Evolutionary conservation across 2,888 invertebrate species (phyloP), one percentile per base, ranked within the genome.

Genomic region (Xanthostigma xanthostigma): DNA sequence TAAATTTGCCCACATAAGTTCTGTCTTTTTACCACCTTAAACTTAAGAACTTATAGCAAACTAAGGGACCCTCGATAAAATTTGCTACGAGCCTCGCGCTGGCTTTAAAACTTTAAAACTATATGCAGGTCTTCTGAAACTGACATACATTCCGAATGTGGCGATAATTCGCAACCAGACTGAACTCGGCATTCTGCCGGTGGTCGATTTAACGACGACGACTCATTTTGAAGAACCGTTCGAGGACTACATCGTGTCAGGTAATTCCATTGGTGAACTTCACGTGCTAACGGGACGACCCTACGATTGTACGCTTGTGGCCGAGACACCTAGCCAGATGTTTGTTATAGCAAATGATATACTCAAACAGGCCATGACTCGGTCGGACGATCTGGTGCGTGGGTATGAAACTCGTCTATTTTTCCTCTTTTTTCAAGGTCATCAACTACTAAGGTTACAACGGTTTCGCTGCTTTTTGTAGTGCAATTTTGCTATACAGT

Each of bases 261-360:
- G 79, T 2, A 76, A 74, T 48, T 73, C 77, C 9, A 65, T 79
- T 14, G 79, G 79, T 0, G 78, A 79, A 36, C 60, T 78, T 36
- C 73, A 77, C 49, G 69, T 75, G 0, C 59, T 79, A 12, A 79
- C 78, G 1, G 70, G 69, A 35, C 68, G 74, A 9, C 69, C 73
- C 0, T 71, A 76, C 53, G 72, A 71, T 53, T 75, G 76, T 53
- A 73, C 72, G 0, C 73, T 74, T 2, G 68, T 69, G 0, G 77
- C 78, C 52, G 78, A 78, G 52, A 74, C 78, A 0, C 70, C 74
- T 0, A 74, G 75, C 0, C 74, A 77, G 57, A 70, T 62, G 13
- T 75, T 66, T 58, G 65, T 64, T 54, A 66, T 74, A 41, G 63
- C 65, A 0, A 54, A 68, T 59, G 59, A 66, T 0, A 54, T 71